A percentile compares a stretch with the other conserved stretches of the same genome.
Evolutionary conservation across 1,140 invertebrate genomes (phyloP).

Genomic region (Sminthurides bifidus): DNA sequence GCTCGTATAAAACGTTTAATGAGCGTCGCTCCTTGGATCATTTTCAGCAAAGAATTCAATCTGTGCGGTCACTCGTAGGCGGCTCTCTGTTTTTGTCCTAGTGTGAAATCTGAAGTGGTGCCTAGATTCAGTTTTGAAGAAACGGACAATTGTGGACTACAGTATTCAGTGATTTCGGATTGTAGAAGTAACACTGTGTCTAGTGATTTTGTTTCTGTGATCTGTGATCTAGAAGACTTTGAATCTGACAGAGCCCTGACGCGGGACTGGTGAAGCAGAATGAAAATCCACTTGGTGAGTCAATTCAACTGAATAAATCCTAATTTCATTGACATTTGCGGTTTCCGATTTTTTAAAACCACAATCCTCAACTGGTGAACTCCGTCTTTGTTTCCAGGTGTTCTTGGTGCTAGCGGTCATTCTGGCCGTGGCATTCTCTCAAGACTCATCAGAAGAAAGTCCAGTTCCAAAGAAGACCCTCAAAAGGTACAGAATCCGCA

Average conservation of each 20-base stretch:
- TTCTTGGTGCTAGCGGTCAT: slow-evolving; percentile 16
- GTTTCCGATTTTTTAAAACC: background rate
- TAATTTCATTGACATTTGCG: background rate
- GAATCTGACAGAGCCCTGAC: slow-evolving; percentile 11
- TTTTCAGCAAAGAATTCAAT: slow-evolving; percentile 3
- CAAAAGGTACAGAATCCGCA: slow-evolving; percentile 25
- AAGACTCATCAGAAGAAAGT: slow-evolving; percentile 27
- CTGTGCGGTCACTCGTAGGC: background rate
- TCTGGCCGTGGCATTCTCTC: slow-evolving; percentile 11
- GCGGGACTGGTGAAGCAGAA: too few species aligned
- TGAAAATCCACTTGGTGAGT: background rate
- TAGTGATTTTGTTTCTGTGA: background rate
- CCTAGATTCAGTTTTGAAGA: too few species aligned
- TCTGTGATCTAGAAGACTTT: background rate
- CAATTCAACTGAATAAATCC: background rate
- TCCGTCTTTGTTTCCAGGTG: slow-evolving; percentile 11
- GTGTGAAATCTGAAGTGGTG: background rate
- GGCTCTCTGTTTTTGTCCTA: background rate
- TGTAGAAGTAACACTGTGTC: too few species aligned
- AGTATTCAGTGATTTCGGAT: background rate
- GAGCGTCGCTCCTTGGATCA: slow-evolving; percentile 12
- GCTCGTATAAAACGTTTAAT: slow-evolving; percentile 15
- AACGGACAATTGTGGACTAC: background rate
- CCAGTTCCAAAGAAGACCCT: slow-evolving; percentile 25
- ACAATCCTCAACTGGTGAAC: background rate